phyloP scores from a whole-genome alignment of 2,888 invertebrate genomes.

The Trichogramma dendrolimi region DNA sequence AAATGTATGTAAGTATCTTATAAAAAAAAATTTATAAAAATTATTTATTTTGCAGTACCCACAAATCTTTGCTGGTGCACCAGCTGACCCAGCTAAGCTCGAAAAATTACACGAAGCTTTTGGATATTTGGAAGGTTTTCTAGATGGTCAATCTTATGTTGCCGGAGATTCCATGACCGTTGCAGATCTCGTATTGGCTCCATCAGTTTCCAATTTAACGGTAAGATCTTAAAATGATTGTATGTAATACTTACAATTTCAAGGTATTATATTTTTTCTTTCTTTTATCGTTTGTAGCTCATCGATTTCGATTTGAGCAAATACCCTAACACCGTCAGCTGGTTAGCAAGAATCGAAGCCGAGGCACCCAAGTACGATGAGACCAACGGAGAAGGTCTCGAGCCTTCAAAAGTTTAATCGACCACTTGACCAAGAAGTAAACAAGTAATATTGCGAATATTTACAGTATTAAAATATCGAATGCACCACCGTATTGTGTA shows the following conservation, averaged over 20 bases:
- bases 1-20: not conserved
- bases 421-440: constrained; percentile 43
- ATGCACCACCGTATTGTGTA: no score
- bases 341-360: constrained; percentile 59
- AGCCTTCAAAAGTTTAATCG: constrained; percentile 39
- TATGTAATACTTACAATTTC: not conserved
- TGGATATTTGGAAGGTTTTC: constrained; percentile 66
- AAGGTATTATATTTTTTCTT: not conserved
- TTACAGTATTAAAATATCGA: not conserved
- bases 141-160: constrained; percentile 66
- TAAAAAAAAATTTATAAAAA: not conserved
- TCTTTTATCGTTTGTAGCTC: constrained; percentile 31
- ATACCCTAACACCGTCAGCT: constrained; percentile 65
- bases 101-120: constrained; percentile 68
- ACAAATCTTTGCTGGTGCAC: constrained; percentile 47
- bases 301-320: constrained; percentile 64
- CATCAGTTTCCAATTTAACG: constrained; percentile 68
- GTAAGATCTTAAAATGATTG: constrained; percentile 46
- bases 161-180: constrained; percentile 72
- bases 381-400: constrained; percentile 42
- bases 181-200: constrained; percentile 70
- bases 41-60: constrained; percentile 46
- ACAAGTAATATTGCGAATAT: constrained; percentile 44
- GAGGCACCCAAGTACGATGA: constrained; percentile 59
- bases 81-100: constrained; percentile 62